These are phyloP conservation scores for Hemicordylus capensis DNA, from an alignment of 2,113 vertebrate species.

Conservation along the genomic window DNA sequence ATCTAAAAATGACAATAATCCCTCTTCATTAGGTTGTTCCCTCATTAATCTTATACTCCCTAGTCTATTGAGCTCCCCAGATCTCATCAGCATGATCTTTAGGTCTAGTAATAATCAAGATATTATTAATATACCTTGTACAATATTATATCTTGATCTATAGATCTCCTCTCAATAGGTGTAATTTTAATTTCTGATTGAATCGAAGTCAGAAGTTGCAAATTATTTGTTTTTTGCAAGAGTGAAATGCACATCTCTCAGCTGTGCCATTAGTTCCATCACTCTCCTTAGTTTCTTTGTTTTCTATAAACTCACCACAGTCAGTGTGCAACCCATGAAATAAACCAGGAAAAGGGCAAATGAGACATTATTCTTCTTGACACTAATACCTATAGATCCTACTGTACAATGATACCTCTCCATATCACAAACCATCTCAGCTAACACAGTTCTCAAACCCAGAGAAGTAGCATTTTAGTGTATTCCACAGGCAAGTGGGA, in stretches of 20 bases:
- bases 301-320: conserved; percentile 68
- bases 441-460: conserved; percentile 60
- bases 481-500: conserved; percentile 51
- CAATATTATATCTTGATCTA: too few species aligned
- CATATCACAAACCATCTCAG: conserved; percentile 59
- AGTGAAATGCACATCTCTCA: conserved; percentile 38
- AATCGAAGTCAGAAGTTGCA: conserved; percentile 19
- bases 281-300: conserved; percentile 63
- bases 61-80: too few species aligned
- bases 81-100: too few species aligned
- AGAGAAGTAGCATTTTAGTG: conserved; percentile 60
- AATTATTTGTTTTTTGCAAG: conserved; percentile 46
- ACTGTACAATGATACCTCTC: conserved; percentile 60
- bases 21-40: too few species aligned
- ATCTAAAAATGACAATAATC: too few species aligned
- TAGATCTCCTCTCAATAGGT: too few species aligned
- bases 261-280: neutral
- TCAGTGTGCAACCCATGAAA: conserved; percentile 68
- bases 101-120: too few species aligned
- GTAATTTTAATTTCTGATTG: too few species aligned
- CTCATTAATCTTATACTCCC: too few species aligned
- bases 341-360: conserved; percentile 74
- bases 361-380: conserved; percentile 76
- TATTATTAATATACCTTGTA: too few species aligned
- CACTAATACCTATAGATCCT: conserved; percentile 72